Conservation (phyloP, 1,140 invertebrate species). For the Drosophila ficusphila region DNA sequence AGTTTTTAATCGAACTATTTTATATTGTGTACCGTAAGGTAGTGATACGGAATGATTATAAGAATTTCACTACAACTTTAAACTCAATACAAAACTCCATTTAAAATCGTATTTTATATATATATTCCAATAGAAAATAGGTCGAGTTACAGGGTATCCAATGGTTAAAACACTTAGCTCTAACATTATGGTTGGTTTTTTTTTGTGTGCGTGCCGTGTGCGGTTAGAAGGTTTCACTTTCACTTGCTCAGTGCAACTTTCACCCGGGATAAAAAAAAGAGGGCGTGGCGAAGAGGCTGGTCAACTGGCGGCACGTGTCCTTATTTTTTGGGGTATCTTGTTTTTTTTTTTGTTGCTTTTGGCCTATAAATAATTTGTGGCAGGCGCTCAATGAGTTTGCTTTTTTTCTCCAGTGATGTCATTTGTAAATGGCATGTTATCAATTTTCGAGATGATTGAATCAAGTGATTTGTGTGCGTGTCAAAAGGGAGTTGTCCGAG, state of each 20-base stretch:
- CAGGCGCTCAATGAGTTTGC: slow-evolving; percentile 67
- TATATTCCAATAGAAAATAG: not conserved
- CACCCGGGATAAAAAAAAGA: slow-evolving; percentile 18
- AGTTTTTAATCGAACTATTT: too few relatives aligned
- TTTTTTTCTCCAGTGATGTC: slow-evolving; percentile 72
- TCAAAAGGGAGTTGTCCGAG: slow-evolving; percentile 40
- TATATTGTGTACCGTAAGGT: too few relatives aligned
- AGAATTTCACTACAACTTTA: too few relatives aligned
- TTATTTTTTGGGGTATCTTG: slow-evolving; percentile 59
- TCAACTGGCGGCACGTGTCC: slow-evolving; percentile 80
- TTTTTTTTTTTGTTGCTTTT: slow-evolving; percentile 23
- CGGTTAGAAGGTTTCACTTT: slow-evolving; percentile 62
- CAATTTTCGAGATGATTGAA: slow-evolving; percentile 84
- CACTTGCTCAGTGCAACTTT: slow-evolving; percentile 65
- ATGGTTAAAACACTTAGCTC: not conserved
- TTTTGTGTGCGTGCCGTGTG: slow-evolving; percentile 66
- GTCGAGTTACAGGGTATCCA: not conserved
- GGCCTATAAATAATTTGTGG: slow-evolving; percentile 79
- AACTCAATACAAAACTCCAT: too few relatives aligned
- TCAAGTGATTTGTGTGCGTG: slow-evolving; percentile 83
- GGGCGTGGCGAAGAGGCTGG: slow-evolving; percentile 40
- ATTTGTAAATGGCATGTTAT: slow-evolving; percentile 84
- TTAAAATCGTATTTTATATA: not conserved
- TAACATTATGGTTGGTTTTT: not conserved
- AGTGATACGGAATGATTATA: too few relatives aligned